Evolutionary conservation across 1,140 invertebrate genomes (phyloP).

Genomic region (Apis dorsata): DNA sequence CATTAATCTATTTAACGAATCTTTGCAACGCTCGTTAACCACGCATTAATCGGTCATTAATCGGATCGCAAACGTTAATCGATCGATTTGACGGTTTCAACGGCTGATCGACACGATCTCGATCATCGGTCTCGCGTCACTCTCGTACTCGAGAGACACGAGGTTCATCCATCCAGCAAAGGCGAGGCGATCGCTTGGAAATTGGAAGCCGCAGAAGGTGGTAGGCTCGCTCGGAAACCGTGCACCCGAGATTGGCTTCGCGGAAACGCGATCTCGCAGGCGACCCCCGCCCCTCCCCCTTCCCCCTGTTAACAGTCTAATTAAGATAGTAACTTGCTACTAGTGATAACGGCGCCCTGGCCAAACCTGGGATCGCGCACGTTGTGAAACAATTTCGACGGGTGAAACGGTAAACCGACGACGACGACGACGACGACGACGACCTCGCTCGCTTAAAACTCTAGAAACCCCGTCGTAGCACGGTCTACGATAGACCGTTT

Average conservation of each 20-base stretch:
- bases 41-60: not conserved
- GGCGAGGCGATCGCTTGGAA: constrained; percentile 24
- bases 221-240: constrained; percentile 25
- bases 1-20: too few species aligned
- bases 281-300: not conserved
- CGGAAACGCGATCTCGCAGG: constrained; percentile 43
- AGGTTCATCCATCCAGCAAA: not conserved
- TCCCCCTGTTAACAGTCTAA: constrained; percentile 40
- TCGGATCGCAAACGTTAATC: not conserved
- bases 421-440: not conserved
- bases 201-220: constrained; percentile 25
- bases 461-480: not conserved
- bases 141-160: not conserved
- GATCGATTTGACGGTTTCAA: too few species aligned
- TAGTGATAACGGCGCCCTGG: constrained; percentile 23
- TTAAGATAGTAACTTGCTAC: constrained; percentile 44
- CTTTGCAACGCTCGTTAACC: not conserved
- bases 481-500: not conserved
- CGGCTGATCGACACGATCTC: not conserved
- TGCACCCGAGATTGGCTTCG: constrained; percentile 45
- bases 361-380: not conserved
- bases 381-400: constrained; percentile 26
- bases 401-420: constrained; percentile 29
- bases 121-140: not conserved
- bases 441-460: not conserved